Conservation (phyloP, 35 echinoderm and acorn worm genomes). For the Apostichopus japonicus region DNA sequence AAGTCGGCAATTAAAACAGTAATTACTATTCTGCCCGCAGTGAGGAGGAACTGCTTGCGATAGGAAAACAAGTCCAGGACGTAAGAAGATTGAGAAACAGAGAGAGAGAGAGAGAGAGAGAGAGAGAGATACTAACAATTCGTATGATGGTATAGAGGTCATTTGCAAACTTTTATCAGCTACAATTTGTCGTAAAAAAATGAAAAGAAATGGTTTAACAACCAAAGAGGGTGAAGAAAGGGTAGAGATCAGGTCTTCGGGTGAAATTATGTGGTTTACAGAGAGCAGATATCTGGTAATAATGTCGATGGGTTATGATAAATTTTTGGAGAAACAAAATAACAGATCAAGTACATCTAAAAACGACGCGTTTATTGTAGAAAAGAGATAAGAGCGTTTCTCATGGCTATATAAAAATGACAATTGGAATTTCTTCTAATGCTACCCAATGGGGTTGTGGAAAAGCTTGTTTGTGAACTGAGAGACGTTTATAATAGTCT, state of each 20-base stretch:
- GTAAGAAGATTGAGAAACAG: not conserved
- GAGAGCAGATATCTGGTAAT: too few species aligned
- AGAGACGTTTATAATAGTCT: too few species aligned
- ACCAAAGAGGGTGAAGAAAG: not conserved
- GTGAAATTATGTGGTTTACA: not conserved
- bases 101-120: not conserved
- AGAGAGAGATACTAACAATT: not conserved
- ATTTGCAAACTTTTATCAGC: not conserved
- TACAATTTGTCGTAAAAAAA: not conserved
- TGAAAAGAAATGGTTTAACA: not conserved
- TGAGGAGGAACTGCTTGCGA: not conserved
- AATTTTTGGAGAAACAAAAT: too few species aligned
- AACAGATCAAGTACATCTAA: too few species aligned
- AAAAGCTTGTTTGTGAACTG: too few species aligned
- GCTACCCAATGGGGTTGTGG: not conserved
- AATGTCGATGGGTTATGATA: too few species aligned
- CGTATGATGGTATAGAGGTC: too few species aligned
- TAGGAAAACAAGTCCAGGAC: not conserved
- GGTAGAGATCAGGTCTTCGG: not conserved
- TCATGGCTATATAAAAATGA: not conserved
- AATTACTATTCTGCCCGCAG: not conserved
- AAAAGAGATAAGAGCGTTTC: not conserved
- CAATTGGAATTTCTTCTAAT: not conserved
- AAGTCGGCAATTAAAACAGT: not conserved
- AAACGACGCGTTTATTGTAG: too few species aligned